Evolutionary conservation across 2,797 vertebrate species (phyloP).

Genomic region (Margarornis squamiger): DNA sequence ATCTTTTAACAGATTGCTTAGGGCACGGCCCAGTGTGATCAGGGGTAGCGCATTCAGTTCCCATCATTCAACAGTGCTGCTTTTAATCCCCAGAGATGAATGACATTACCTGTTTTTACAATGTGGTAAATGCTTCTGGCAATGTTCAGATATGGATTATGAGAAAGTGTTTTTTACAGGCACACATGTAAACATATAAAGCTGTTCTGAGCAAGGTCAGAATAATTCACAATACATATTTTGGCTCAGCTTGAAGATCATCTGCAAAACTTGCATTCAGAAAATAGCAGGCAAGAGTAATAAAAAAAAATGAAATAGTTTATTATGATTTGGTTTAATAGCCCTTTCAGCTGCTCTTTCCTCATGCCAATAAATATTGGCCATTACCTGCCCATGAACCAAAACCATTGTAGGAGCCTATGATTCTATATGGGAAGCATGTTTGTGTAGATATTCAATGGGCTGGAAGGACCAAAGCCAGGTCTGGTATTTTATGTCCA

Average conservation of each 20-base stretch:
- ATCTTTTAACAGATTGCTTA: neutral
- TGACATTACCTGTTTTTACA: neutral
- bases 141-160: neutral
- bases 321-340: neutral
- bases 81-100: neutral
- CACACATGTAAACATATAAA: neutral
- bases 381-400: neutral
- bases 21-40: neutral
- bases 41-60: neutral
- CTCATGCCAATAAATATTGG: neutral
- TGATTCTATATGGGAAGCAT: neutral
- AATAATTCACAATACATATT: neutral
- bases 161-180: neutral
- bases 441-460: neutral
- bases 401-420: neutral
- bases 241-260: conserved; percentile 6
- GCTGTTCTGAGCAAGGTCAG: neutral
- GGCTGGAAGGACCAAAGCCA: neutral
- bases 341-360: neutral
- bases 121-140: neutral
- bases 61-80: neutral
- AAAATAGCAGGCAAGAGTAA: neutral
- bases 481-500: neutral
- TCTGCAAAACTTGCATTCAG: neutral
- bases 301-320: neutral